phyloP scores from a whole-genome alignment of 2,797 vertebrate genomes.

The Morelia viridis region DNA sequence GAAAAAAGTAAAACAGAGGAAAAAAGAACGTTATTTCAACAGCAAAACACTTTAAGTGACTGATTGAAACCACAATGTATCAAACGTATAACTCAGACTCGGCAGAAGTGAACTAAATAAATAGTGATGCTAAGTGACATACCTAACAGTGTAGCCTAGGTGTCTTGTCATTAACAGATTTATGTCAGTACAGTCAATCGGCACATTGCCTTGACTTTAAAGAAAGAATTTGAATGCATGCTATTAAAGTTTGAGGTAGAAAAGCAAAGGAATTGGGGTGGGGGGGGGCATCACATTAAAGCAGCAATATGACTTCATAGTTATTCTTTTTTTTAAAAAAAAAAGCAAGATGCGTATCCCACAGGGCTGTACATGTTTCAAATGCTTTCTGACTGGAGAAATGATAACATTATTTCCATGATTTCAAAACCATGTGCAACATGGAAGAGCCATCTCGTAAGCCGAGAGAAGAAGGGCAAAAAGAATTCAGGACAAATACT shows the following conservation, averaged over 20 bases:
- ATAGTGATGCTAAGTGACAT: conserved; percentile 76
- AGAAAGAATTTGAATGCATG: conserved; percentile 65
- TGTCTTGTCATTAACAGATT: conserved; percentile 80
- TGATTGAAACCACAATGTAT: conserved; percentile 72
- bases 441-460: conserved; percentile 55
- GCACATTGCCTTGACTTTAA: conserved; percentile 76
- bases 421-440: conserved; percentile 67
- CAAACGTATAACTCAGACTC: conserved; percentile 72
- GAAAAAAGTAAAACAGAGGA: conserved; percentile 24
- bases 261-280: conserved; percentile 41
- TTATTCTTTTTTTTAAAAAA: no score
- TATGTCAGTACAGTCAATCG: conserved; percentile 79
- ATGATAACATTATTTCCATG: conserved; percentile 67
- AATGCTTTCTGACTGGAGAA: conserved; percentile 65
- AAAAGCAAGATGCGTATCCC: neutral
- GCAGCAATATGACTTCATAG: conserved; percentile 55
- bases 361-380: conserved; percentile 73
- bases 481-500: conserved; percentile 53
- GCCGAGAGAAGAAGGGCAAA: conserved; percentile 63
- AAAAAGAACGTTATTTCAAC: conserved; percentile 68
- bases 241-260: conserved; percentile 68
- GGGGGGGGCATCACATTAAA: conserved; percentile 67
- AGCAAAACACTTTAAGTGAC: conserved; percentile 74
- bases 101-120: conserved; percentile 72
- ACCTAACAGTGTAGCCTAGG: conserved; percentile 69